Base-by-base conservation (phyloP, 2,113 vertebrate species). In the Oreochromis aureus region DNA sequence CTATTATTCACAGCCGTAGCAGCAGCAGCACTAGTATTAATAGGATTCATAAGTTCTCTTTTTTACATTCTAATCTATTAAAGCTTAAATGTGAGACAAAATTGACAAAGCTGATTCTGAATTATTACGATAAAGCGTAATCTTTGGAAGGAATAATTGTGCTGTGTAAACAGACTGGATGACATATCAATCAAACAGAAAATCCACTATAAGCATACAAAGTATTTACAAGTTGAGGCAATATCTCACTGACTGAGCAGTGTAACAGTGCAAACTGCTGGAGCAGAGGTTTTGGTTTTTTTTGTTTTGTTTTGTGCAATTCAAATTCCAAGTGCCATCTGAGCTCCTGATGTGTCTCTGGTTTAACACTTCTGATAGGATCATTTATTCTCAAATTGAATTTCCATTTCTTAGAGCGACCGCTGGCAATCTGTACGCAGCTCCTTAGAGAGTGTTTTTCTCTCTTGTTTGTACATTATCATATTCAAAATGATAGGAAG, bases 321-420 rank as follows among this genome's bases (percentile, higher is more conserved):
- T 90, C 56, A 91, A 89, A 93, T 90, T 91, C 61, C 69, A 61
- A 90, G 71, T 85, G 80, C 63, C 51, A 89, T 92, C 51, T 44
- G 79, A 90, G 83, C 59, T 86, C 39, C 83, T 81, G 34, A 84
- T 90, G 88, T 12, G 22, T 86, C 83, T 87, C 39, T 82, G 71
- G 36, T 92, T 93, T 88, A 90, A 86, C 85, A 92, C 83, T 82
- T 89, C 84, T 94, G 89, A 94, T 91, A 87, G 86, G 51, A 84
- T 84, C 71, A 83, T 87, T 92, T 90, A 87, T 78, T 93, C 82
- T 93, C 63, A 91, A 80, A 92, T 91, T 92, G 73, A 92, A 92
- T 94, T 93, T 91, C 55, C 86, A 91, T 87, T 91, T 90, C 63
- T 89, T 56, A 22, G 63, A 91, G 56, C 82, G 84, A 89, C 86